Evolutionary conservation across 2,797 vertebrate genomes (phyloP), one percentile per base, ranked within the genome.

Genomic region (Nannoperca obscura): DNA sequence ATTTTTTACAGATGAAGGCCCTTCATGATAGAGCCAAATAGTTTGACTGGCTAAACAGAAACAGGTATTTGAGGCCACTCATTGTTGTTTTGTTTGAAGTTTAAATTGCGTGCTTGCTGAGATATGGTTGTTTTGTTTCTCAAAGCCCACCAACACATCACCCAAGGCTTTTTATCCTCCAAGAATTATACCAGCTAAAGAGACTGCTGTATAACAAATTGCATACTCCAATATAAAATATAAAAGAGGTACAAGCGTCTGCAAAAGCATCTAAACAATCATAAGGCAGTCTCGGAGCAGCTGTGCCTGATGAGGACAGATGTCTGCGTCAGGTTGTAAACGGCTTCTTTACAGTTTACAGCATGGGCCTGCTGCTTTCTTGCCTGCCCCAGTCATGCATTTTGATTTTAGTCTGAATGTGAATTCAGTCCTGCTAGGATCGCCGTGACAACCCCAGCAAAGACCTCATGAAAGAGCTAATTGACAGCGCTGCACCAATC

Each of bases 261-360:
- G 81, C 85, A 74, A 84, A 86, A 69, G 76, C 87, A 78, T 81
- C 79, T 78, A 76, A 83, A 89, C 90, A 89, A 90, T 89, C 86
- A 82, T 68, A 80, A 79, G 83, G 79, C 87, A 32, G 83, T 78
- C 77, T 91, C 42, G 0, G 58, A 91, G 80, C 92, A 91, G 88
- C 89, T 93, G 92, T 80, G 86, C 62, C 85, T 81, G 89, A 83
- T 88, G 85, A 85, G 90, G 87, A 89, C 92, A 93, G 92, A 89
- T 93, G 93, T 89, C 86, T 85, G 87, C 73, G 79, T 91, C 84
- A 70, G 84, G 84, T 88, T 91, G 92, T 87, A 89, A 93, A 91
- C 77, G 86, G 76, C 90, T 90, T 86, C 82, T 85, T 88, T 82
- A 78, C 78, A 75, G 90, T 92, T 92, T 91, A 87, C 86, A 84